Conservation (phyloP, 2,888 invertebrate genomes). For the Himalopsyche tibetana region DNA sequence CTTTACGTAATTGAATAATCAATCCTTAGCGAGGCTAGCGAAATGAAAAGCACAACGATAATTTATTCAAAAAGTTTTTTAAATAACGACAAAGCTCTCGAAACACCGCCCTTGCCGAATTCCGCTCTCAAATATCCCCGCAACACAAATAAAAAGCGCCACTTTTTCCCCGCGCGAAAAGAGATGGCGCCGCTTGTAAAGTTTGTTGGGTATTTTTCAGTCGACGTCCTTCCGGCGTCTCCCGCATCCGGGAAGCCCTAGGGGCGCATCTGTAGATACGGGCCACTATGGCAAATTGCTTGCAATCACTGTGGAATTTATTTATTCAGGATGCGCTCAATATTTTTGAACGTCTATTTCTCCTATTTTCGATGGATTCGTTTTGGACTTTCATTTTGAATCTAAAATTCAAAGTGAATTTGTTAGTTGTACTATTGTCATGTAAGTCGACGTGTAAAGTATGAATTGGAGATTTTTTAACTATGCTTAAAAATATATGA, state of each 20-base stretch:
- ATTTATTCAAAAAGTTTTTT: conserved; percentile 15
- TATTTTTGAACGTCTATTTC: background rate
- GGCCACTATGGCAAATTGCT: background rate
- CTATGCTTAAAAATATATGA: too few species aligned
- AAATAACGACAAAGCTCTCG: background rate
- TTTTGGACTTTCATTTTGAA: too few species aligned
- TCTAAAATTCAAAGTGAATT: too few species aligned
- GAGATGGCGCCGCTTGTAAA: conserved; percentile 26
- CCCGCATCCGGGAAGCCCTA: conserved; percentile 3
- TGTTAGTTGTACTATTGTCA: too few species aligned
- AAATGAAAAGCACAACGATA: background rate
- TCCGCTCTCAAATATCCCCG: background rate
- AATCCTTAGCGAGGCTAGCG: background rate
- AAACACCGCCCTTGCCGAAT: background rate
- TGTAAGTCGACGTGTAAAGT: too few species aligned
- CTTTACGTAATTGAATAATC: background rate
- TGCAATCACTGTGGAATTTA: background rate
- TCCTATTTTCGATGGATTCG: too few species aligned
- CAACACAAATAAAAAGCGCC: conserved; percentile 29
- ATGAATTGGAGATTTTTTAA: too few species aligned
- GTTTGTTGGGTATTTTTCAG: conserved; percentile 26
- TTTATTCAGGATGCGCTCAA: background rate
- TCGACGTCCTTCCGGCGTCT: background rate
- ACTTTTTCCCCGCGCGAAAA: conserved; percentile 8
- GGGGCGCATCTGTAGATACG: background rate